Conservation (phyloP, 2,888 invertebrate genomes). For the Pyrgus malvae region DNA sequence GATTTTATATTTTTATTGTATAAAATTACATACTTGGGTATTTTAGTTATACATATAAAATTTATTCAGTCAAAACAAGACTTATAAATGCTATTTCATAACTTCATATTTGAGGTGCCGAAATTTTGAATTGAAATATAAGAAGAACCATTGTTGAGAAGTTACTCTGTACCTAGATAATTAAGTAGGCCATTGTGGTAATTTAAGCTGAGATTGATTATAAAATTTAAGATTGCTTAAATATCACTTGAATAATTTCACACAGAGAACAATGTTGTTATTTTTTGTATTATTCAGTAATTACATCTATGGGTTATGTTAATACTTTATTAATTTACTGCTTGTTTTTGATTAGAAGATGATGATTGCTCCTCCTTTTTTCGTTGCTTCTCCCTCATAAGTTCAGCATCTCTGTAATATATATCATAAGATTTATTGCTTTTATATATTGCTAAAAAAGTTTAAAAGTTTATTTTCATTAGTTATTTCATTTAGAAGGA, state of each 20-base stretch:
- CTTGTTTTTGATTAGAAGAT: constrained; percentile 54
- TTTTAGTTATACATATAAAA: constrained; percentile 59
- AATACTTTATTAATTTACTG: constrained; percentile 62
- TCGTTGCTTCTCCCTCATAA: constrained; percentile 93
- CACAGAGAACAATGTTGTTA: constrained; percentile 50
- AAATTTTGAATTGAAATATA: too few species aligned
- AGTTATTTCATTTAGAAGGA: too few species aligned
- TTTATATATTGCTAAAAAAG: too few species aligned
- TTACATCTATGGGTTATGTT: constrained; percentile 39
- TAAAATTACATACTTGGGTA: constrained; percentile 60
- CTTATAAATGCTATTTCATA: constrained; percentile 41
- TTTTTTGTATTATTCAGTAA: constrained; percentile 48
- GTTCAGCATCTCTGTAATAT: constrained; percentile 89
- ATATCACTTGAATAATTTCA: constrained; percentile 56
- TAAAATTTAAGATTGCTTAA: constrained; percentile 49
- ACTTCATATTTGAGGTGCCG: constrained; percentile 29
- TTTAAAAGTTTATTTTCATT: too few species aligned
- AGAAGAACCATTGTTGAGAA: too few species aligned
- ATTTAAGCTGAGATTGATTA: constrained; percentile 7
- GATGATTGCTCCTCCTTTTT: constrained; percentile 84
- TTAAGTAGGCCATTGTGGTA: background rate
- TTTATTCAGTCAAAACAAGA: constrained; percentile 71
- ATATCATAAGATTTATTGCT: constrained; percentile 14
- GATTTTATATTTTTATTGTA: constrained; percentile 72
- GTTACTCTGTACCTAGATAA: too few species aligned